Base-by-base conservation (phyloP, 2,888 invertebrate genomes). In the Rhopalosiphum nymphaeae region DNA sequence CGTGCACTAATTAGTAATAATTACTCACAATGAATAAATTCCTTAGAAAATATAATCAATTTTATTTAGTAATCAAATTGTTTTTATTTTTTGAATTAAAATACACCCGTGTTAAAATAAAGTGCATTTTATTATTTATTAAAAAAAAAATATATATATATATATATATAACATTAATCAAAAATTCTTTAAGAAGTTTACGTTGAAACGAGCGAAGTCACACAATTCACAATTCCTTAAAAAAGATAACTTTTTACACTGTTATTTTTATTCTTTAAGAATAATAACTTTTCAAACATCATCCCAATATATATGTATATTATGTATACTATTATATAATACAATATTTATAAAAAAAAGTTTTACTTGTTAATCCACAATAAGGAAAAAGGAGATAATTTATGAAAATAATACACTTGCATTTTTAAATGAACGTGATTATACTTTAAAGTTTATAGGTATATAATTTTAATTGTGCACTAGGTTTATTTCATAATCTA, bases 1-100 rank as follows among this genome's bases (percentile, higher is more conserved):
- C 49, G 78, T 91, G 25, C 36, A 78, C 25, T 91, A 91, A 91
- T 91, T 91, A 91, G 91, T 84, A 42, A 78, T 49, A 13, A 78
- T 91, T 84, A 78, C 7, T 78, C 61, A 36, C 42, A 1, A 29
- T 2, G 26, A 49, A n/a, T 21, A 91, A 46, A 49, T 29, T 89
- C 36, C 16, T 13, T 26, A 42, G 49, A 89, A 91, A 78, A 91
- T 25, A 91, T 53, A 53, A 91, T 91, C 53, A 26, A 91, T 91
- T 89, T 89, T 36, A 25, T 88, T 90, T 36, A 49, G 46, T 78
- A 36, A 90, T 91, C 36, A 36, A 84, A 91, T 91, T 78, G 49
- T 78, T 49, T 91, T 29, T 78, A 67, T 67, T 36, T n/a, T 78
- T 78, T 36, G 36, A 91, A 84, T 53, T 84, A 91, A 53, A n/a